phyloP scores from a whole-genome alignment of 1,140 invertebrate genomes.

The Bradynema listronoti region DNA sequence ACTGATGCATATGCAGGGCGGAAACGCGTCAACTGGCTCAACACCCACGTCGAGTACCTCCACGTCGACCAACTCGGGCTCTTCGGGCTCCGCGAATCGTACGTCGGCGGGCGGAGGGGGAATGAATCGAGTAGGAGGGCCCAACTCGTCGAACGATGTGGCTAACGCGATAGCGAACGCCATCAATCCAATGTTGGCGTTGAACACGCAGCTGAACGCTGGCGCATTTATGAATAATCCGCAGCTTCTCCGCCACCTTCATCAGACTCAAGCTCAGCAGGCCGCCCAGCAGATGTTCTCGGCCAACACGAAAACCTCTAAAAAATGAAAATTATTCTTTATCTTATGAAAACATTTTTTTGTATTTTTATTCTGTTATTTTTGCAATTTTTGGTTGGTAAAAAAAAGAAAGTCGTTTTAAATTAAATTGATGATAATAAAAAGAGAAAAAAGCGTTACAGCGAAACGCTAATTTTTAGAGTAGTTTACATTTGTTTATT shows the following conservation, averaged over 20 bases:
- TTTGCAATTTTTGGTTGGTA: too few relatives aligned
- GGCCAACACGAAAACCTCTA: too few relatives aligned
- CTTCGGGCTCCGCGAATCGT: neutral
- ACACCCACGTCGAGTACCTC: constrained; percentile 3
- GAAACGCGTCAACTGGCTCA: neutral
- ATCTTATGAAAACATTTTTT: too few relatives aligned
- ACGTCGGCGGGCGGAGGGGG: constrained; percentile 19
- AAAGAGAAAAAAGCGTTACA: too few relatives aligned
- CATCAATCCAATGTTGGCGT: constrained; percentile 15
- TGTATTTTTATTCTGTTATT: too few relatives aligned
- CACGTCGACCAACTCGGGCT: neutral
- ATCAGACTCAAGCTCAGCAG: constrained; percentile 18
- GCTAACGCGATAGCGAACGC: neutral
- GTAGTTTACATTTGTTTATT: too few relatives aligned
- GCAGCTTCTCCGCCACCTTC: constrained; percentile 29
- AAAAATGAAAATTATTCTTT: too few relatives aligned
- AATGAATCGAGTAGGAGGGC: neutral
- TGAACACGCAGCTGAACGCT: constrained; percentile 6
- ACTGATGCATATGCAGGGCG: neutral
- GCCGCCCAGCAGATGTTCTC: constrained; percentile 28
- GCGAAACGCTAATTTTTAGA: too few relatives aligned
- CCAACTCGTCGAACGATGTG: neutral
- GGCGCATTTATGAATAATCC: constrained; percentile 31
- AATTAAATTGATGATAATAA: too few relatives aligned
- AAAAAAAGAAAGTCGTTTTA: too few relatives aligned